Percentiles rank a stretch among this genome's conserved stretches.
Conservation (phyloP, 2,113 vertebrate species). For the human region GRCh38 chr5:123269501-123270000, state of each 20-base stretch:
- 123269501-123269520: neutral
- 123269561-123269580: neutral
- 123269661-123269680: neutral
- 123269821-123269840: neutral
- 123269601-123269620: neutral
- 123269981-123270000: conserved; percentile 71
- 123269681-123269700: neutral
- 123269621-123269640: neutral
- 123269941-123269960: conserved; percentile 63
- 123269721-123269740: neutral
- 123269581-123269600: neutral
- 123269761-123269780: neutral
- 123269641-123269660: neutral
- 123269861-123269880: neutral
- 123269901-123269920: neutral
- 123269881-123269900: conserved; percentile 1
- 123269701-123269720: rapidly evolving
- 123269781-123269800: rapidly evolving
- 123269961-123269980: conserved; percentile 78
- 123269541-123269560: neutral
- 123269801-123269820: neutral
- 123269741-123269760: neutral
- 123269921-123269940: conserved; percentile 67
- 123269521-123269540: neutral
- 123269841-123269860: neutral